Conservation (phyloP, 2,888 invertebrate genomes). For the Lacanobia oleracea region DNA sequence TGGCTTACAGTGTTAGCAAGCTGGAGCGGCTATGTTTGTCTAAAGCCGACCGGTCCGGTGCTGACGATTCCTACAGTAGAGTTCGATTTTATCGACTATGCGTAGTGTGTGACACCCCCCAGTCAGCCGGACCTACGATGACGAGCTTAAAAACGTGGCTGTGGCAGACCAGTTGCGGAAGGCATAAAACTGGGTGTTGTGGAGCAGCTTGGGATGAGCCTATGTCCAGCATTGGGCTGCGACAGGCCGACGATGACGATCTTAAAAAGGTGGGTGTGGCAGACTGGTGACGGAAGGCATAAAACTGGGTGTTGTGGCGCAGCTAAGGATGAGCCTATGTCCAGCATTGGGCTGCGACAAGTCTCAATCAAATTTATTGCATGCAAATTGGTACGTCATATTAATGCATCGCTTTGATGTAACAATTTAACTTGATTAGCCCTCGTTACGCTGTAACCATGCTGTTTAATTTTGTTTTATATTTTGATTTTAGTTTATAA, state of each 20-base stretch:
- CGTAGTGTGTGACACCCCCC: not conserved
- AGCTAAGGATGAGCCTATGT: not conserved
- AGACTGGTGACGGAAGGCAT: not conserved
- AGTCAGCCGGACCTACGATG: not conserved
- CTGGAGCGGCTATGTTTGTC: not conserved
- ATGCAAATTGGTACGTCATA: not conserved
- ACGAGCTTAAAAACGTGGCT: not conserved
- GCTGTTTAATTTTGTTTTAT: too few relatives aligned
- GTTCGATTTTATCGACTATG: not conserved
- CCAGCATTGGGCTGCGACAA: not conserved
- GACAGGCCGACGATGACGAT: not conserved
- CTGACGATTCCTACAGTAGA: not conserved
- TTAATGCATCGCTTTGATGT: constrained; percentile 67
- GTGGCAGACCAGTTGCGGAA: not conserved
- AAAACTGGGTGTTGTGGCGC: not conserved
- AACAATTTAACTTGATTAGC: constrained; percentile 67
- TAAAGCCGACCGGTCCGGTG: not conserved
- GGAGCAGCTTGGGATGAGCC: not conserved
- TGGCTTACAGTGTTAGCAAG: not conserved
- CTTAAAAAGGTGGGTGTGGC: not conserved
- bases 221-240: too few relatives aligned
- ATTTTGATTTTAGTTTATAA: too few relatives aligned
- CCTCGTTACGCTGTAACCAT: constrained; percentile 72
- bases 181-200: not conserved
- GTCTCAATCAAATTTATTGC: not conserved